Conservation (phyloP, 2,888 invertebrate species). For the Abscondita cerata region DNA sequence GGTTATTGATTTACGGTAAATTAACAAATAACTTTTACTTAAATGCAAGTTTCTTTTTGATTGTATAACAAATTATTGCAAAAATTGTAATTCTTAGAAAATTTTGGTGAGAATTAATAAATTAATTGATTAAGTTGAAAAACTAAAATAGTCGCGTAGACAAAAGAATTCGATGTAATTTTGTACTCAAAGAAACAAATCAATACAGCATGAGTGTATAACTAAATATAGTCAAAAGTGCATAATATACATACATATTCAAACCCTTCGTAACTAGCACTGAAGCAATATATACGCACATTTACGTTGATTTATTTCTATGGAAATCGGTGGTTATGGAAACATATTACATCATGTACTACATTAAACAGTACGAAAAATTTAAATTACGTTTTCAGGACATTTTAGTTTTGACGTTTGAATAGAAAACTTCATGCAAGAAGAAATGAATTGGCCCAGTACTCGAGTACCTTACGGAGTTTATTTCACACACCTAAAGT, state of each 20-base stretch:
- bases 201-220: background rate
- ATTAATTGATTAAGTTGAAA: too few relatives aligned
- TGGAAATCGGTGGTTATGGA: constrained; percentile 8
- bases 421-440: constrained; percentile 27
- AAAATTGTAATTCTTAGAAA: too few relatives aligned
- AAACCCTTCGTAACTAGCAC: constrained; percentile 5
- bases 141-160: too few relatives aligned
- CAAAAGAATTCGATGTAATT: too few relatives aligned
- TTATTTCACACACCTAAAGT: constrained; percentile 73
- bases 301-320: constrained; percentile 6
- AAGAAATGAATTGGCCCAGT: constrained; percentile 69
- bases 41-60: too few relatives aligned
- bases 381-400: too few relatives aligned
- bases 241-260: background rate
- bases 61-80: too few relatives aligned
- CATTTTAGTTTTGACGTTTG: background rate
- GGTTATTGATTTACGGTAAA: too few relatives aligned
- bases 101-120: too few relatives aligned
- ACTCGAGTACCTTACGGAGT: constrained; percentile 70
- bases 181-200: too few relatives aligned
- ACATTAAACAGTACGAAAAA: background rate
- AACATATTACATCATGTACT: constrained; percentile 9
- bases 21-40: too few relatives aligned
- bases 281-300: constrained; percentile 2
- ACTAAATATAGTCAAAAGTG: constrained; percentile 2